These are phyloP conservation scores for Saccostrea echinata DNA, from an alignment of 1,140 invertebrate species.

Conservation along the genomic window DNA sequence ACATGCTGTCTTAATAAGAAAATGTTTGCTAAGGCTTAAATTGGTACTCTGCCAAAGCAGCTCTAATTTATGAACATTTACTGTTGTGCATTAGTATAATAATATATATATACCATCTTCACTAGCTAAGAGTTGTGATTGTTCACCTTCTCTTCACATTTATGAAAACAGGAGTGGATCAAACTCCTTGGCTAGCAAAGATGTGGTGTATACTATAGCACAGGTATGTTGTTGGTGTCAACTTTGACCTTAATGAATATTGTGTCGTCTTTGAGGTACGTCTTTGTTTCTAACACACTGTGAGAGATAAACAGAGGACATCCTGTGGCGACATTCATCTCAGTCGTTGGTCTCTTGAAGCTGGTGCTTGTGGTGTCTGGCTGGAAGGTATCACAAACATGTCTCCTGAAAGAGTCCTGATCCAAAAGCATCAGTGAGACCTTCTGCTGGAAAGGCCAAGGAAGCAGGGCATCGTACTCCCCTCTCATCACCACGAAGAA, in stretches of 20 bases:
- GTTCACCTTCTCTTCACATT: no score
- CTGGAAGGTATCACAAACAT: constrained; percentile 71
- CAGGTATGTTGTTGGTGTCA: constrained; percentile 53
- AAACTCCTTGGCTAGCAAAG: neutral
- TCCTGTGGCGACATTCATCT: constrained; percentile 76
- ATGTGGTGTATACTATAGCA: neutral
- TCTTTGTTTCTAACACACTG: constrained; percentile 61
- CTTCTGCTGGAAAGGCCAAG: constrained; percentile 77
- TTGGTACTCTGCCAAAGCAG: no score
- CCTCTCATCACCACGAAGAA: constrained; percentile 78
- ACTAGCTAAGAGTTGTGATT: no score
- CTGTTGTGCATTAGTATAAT: no score
- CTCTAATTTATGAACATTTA: no score
- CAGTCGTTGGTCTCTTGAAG: constrained; percentile 71
- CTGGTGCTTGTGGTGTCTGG: constrained; percentile 70
- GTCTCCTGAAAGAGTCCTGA: constrained; percentile 64
- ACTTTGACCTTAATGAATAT: constrained; percentile 75
- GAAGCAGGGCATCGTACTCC: constrained; percentile 72
- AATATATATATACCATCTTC: no score
- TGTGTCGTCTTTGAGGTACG: constrained; percentile 74
- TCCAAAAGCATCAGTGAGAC: constrained; percentile 72
- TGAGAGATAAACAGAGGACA: constrained; percentile 73
- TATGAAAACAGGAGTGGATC: no score
- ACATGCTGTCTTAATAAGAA: no score
- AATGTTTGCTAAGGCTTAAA: no score